phyloP scores from a whole-genome alignment of 2,113 vertebrate species.

The Hemicordylus capensis region DNA sequence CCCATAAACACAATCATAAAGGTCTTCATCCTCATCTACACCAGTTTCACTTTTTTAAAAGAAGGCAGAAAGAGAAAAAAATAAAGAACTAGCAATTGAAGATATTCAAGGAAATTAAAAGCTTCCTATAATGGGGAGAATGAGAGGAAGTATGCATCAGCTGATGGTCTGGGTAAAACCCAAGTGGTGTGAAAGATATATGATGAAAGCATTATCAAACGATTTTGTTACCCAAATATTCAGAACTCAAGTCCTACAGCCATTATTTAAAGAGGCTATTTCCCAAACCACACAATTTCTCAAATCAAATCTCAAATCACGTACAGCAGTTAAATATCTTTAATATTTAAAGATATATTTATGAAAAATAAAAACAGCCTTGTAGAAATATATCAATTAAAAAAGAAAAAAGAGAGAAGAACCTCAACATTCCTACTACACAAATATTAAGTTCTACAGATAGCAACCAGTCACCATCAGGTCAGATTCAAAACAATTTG shows the following conservation, averaged over 20 bases:
- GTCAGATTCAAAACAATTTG: not conserved
- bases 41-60: conserved; percentile 87
- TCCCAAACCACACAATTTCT: no score
- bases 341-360: not conserved
- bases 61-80: conserved; percentile 10
- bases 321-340: no score
- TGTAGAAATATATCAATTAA: not conserved
- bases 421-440: accelerated
- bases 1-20: conserved; percentile 96
- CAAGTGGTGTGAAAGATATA: not conserved
- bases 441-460: not conserved
- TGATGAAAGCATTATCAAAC: not conserved
- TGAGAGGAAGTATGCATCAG: not conserved
- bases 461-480: not conserved
- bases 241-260: not conserved
- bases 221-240: not conserved
- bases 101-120: not conserved
- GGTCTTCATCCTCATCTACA: conserved; percentile 89
- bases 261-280: not conserved
- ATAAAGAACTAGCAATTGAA: not conserved
- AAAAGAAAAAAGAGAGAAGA: not conserved
- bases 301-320: no score
- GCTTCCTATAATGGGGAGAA: not conserved
- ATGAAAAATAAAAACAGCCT: not conserved
- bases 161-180: not conserved